Percentiles rank a stretch among this genome's conserved stretches.
Evolutionary conservation across 2,888 invertebrate species (phyloP).

Genomic region (Theristus sp.): DNA sequence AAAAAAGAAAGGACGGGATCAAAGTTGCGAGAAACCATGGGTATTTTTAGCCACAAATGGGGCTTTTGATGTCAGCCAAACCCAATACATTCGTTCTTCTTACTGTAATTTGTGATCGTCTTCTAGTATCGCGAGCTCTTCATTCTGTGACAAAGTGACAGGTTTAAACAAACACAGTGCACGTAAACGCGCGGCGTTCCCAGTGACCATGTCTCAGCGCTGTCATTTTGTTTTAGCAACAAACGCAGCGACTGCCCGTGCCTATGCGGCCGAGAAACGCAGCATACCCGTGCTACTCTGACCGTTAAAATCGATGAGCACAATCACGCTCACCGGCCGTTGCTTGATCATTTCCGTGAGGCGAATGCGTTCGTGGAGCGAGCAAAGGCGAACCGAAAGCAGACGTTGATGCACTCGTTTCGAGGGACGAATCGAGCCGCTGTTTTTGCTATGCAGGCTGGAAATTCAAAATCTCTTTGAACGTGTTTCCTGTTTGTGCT

Average conservation of each 20-base stretch:
- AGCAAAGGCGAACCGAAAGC: not conserved
- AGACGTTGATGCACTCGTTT: constrained; percentile 5
- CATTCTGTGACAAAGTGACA: too few relatives aligned
- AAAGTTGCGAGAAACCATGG: too few relatives aligned
- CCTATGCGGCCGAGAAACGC: constrained; percentile 3
- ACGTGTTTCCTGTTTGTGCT: too few relatives aligned
- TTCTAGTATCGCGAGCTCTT: too few relatives aligned
- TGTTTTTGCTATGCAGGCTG: too few relatives aligned
- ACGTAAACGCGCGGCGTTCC: not conserved
- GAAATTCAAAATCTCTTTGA: too few relatives aligned
- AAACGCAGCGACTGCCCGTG: constrained; percentile 6
- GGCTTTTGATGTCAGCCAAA: too few relatives aligned
- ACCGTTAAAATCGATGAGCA: constrained; percentile 1
- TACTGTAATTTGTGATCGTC: too few relatives aligned
- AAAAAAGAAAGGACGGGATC: too few relatives aligned
- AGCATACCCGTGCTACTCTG: constrained; percentile 6
- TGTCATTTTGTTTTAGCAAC: not conserved
- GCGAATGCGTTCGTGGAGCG: constrained; percentile 4
- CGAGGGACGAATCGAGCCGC: constrained; percentile 4
- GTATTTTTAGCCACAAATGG: too few relatives aligned
- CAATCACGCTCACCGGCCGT: not conserved
- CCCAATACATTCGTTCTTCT: too few relatives aligned
- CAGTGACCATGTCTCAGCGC: not conserved
- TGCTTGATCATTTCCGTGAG: constrained; percentile 1
- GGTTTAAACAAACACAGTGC: not conserved